Evolutionary conservation across 2,797 vertebrate genomes (phyloP), one percentile per base, ranked within the genome.

Genomic region (Scolopax bukidnonensis): DNA sequence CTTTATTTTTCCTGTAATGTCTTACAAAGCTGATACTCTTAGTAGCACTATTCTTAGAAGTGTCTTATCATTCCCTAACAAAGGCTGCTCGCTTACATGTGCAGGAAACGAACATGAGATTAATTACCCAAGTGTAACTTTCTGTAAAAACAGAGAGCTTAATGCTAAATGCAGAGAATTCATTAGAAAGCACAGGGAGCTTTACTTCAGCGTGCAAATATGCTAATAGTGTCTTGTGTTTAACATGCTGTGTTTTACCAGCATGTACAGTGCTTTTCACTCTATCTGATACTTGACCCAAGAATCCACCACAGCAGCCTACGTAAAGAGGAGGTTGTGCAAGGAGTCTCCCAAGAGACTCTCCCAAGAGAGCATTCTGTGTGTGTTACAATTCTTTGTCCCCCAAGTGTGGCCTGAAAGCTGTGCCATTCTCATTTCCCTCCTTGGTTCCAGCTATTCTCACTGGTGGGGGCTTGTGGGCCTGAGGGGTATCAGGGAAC

Each of bases 1-100:
- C 60, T 89, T 0, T 80, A 56, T 93, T 96, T 96, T 95, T 87
- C 73, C 47, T 95, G 67, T 70, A 90, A 85, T 17, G 47, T 86
- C 82, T 96, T 69, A 73, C 80, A 71, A 74, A 94, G 81, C 84
- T 47, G 65, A 90, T 92, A 84, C 93, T 92, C 92, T 89, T 57
- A 89, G 95, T 61, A 85, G 47, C 68, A 76, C 94, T 95, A 95
- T 97, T 97, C 96, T 96, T 95, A 97, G 96, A 97, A 97, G 94
- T 96, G 95, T 95, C 96, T 97, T 97, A 97, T 96, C 96, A 90
- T 94, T 95, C 93, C 95, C 79, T 94, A 95, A 97, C 97, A 97
- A 97, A 97, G 91, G 83, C 94, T 90, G 79, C 93, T 91, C 81
- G 84, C 88, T 79, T 86, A 53, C 90, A 92, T 78, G 89, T 83